These are phyloP conservation scores for Acleris sparsana DNA, from an alignment of 2,888 invertebrate genomes.

Conservation along the genomic window DNA sequence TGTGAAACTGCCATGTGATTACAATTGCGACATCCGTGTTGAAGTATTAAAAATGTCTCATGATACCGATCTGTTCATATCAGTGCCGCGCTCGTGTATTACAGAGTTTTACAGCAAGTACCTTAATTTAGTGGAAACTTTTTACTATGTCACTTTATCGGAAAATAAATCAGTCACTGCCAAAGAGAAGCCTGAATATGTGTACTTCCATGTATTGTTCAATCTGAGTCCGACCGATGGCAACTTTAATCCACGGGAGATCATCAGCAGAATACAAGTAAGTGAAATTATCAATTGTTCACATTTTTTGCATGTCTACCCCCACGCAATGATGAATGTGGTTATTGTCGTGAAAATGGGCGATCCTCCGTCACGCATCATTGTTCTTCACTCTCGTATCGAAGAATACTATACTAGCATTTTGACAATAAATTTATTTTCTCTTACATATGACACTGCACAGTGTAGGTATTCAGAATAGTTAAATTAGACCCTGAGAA, in stretches of 20 bases:
- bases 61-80: constrained; percentile 69
- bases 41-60: constrained; percentile 67
- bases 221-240: constrained; percentile 74
- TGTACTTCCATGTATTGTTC: constrained; percentile 72
- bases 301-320: constrained; percentile 8
- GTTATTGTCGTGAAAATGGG: neutral
- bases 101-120: constrained; percentile 74
- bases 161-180: constrained; percentile 65
- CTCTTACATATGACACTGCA: no score
- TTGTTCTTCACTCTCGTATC: neutral
- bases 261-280: constrained; percentile 75
- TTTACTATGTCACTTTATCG: constrained; percentile 77
- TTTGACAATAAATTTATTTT: no score
- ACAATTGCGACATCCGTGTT: constrained; percentile 47
- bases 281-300: constrained; percentile 40
- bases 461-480: no score
- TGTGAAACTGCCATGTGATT: constrained; percentile 57
- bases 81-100: constrained; percentile 73
- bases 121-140: constrained; percentile 78
- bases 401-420: no score
- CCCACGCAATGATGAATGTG: constrained; percentile 15
- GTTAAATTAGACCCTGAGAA: no score
- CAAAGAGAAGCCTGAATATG: constrained; percentile 68
- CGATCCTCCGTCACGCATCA: neutral
- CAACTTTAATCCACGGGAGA: constrained; percentile 68